A percentile compares a stretch with the other conserved stretches of the same genome.
phyloP scores from a whole-genome alignment of 1,140 invertebrate genomes.

The Caenorhabditis latens region DNA sequence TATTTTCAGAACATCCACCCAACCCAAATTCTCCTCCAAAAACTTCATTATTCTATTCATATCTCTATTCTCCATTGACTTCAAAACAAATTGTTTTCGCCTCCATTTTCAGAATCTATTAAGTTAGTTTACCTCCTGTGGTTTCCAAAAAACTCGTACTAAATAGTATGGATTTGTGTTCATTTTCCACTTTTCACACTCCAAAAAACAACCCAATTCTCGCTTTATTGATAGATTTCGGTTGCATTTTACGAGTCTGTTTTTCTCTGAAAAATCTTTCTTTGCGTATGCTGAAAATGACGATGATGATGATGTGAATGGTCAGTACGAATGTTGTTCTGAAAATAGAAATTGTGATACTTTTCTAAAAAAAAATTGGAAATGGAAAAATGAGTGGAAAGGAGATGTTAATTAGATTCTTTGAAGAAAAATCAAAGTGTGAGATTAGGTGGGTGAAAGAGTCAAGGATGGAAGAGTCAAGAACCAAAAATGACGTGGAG shows the following conservation, averaged over 20 bases:
- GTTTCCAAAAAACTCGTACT: neutral
- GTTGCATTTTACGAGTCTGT: conserved; percentile 24
- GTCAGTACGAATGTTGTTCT: neutral
- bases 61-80: neutral
- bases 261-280: neutral
- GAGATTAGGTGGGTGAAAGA: conserved; percentile 11
- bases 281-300: neutral
- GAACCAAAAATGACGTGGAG: conserved; percentile 8
- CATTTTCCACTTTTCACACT: neutral
- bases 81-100: neutral
- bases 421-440: conserved; percentile 3
- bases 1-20: no score
- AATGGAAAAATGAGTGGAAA: conserved; percentile 1
- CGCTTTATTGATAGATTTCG: conserved; percentile 7
- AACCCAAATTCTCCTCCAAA: neutral
- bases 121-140: neutral
- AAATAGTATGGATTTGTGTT: neutral
- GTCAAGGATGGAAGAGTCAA: neutral
- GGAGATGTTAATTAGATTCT: conserved; percentile 23
- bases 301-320: neutral
- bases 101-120: neutral
- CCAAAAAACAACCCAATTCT: neutral
- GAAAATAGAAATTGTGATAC: conserved; percentile 3
- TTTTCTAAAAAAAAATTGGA: conserved; percentile 1
- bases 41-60: conserved; percentile 13